These are phyloP conservation scores for Alviniconcha strummeri DNA, from an alignment of 2,888 invertebrate species.

Conservation along the genomic window DNA sequence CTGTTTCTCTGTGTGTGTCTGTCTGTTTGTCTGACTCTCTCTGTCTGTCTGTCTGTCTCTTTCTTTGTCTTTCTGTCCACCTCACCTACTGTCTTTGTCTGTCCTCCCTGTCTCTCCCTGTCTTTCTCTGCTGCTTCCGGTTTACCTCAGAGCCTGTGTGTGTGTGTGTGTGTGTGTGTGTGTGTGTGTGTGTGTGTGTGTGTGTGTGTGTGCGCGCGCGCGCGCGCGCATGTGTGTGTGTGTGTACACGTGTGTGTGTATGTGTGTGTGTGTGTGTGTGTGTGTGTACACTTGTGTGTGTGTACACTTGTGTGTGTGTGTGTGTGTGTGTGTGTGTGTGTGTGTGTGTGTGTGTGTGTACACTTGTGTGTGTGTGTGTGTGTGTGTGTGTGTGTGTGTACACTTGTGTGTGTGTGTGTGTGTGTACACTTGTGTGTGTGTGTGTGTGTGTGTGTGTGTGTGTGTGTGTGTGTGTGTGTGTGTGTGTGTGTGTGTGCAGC, in stretches of 20 bases:
- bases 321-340: conserved; percentile 10
- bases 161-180: neutral
- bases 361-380: neutral
- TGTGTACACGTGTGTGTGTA: neutral
- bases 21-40: neutral
- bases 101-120: no score
- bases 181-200: conserved; percentile 9
- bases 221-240: neutral
- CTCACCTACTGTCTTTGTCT: no score
- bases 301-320: neutral
- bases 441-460: conserved; percentile 12
- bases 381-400: conserved; percentile 14
- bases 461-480: neutral
- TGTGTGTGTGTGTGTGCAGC: conserved; percentile 18
- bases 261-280: conserved; percentile 9
- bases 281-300: neutral
- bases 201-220: neutral
- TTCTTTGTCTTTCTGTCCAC: no score
- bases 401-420: neutral
- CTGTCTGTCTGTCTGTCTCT: neutral
- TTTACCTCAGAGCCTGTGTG: neutral
- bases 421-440: conserved; percentile 7
- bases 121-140: neutral
- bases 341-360: neutral
- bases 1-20: neutral